phyloP scores from a whole-genome alignment of 2,797 vertebrate genomes.

The Chrosomus eos region DNA sequence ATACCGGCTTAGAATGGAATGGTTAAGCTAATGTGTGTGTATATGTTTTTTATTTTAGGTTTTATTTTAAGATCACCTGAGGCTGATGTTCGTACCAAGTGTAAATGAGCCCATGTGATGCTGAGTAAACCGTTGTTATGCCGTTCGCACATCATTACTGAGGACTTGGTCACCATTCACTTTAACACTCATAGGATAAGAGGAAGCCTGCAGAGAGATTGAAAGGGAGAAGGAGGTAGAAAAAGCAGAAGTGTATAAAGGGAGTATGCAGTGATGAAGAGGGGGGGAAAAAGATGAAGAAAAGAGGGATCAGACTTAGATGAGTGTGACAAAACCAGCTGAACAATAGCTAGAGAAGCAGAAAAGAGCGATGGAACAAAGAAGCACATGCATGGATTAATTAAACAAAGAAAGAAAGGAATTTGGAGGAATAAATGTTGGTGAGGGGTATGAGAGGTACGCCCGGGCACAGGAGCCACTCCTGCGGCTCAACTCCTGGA shows the following conservation, averaged over 20 bases:
- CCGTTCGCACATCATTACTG: background rate
- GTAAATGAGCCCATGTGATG: background rate
- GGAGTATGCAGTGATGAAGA: background rate
- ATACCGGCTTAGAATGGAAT: background rate
- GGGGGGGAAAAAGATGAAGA: constrained; percentile 11
- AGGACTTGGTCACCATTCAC: constrained; percentile 14
- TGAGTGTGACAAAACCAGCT: constrained; percentile 13
- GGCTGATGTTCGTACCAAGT: background rate
- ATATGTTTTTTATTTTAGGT: background rate
- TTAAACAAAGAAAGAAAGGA: constrained; percentile 34
- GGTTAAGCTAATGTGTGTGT: background rate
- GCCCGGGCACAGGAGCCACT: background rate
- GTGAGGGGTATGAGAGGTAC: background rate
- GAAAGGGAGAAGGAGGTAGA: constrained; percentile 19
- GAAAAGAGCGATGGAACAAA: constrained; percentile 26
- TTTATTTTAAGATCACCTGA: background rate
- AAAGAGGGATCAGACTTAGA: constrained; percentile 12
- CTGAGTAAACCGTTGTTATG: background rate
- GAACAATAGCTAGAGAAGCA: background rate
- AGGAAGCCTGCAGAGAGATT: constrained; percentile 29
- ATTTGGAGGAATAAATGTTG: constrained; percentile 16
- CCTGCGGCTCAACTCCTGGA: background rate
- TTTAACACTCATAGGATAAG: constrained; percentile 38
- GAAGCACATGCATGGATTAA: constrained; percentile 15
- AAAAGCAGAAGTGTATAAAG: constrained; percentile 29